Evolutionary conservation across 2,888 invertebrate genomes (phyloP), one percentile per base, ranked within the genome.

Genomic region (Arctia plantaginis): DNA sequence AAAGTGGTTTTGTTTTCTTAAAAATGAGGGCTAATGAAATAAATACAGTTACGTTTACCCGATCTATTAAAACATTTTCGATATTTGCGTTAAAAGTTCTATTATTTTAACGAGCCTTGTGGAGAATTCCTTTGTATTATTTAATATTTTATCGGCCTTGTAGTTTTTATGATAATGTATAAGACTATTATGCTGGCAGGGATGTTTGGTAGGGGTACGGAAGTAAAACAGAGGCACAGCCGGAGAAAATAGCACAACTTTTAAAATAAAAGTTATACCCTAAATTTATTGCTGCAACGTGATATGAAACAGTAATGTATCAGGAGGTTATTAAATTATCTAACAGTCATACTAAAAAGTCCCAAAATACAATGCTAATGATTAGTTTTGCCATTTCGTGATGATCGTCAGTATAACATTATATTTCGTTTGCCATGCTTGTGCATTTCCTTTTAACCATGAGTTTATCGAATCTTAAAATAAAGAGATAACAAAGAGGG

Each of bases 251-350:
- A 47, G 33, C 20, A 33, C 3, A 47, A 33, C 47, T 67, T 30
- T 44, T 10, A 30, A 67, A 67, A 67, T 47, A 67, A 44, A 47
- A 47, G 47, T 62, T 62, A 15, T 62, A 30, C 62, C 59, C 62
- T 30, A 30, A 62, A 62, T 62, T 62, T 62, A 62, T 30, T 62
- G 62, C 62, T 62, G 62, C 30, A 62, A 62, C 62, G 62, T 62
- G 62, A 62, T 62, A 27, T 18, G 62, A 62, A 30, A 62, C 6
- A 8, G 18, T 62, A 30, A 18, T 62, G 18, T 6, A 27, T 62
- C 15, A 30, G 18, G 8, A 59, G 15, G 27, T 62, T 62, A 30
- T 30, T 62, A 30, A 18, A 18, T 18, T 30, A 15, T 30, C 30
- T 30, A 62, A 62, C 7, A 62, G 30, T 6, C 18, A 62, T 18